Evolutionary conservation across 2,113 vertebrate genomes (phyloP).

Genomic region (Nothoprocta perdicaria): DNA sequence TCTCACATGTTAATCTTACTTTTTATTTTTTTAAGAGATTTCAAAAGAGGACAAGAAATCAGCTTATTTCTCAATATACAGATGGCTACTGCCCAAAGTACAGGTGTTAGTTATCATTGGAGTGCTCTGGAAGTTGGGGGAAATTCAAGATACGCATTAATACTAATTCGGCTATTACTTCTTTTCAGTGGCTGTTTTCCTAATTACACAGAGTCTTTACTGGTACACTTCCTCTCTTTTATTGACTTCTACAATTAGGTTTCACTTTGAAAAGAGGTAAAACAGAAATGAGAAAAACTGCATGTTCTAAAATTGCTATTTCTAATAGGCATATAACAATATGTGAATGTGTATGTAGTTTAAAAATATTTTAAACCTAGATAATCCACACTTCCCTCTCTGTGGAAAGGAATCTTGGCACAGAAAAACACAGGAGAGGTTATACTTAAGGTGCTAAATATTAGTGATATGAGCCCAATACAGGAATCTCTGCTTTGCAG

Average conservation of each 20-base stretch:
- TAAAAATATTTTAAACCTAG: not conserved
- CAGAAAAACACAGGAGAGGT: not conserved
- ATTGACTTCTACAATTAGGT: not conserved
- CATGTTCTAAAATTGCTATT: not conserved
- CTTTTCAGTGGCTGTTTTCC: not conserved
- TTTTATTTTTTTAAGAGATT: not conserved
- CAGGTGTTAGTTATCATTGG: not conserved
- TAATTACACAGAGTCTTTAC: not conserved
- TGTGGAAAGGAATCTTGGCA: not conserved
- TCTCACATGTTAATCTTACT: not conserved
- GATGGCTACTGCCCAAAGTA: not conserved
- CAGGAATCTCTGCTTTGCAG: not conserved
- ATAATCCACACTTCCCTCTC: not conserved
- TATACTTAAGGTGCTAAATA: not conserved
- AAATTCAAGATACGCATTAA: accelerated
- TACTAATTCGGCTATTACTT: not conserved
- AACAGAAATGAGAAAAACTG: not conserved
- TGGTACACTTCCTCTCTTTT: not conserved
- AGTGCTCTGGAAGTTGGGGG: not conserved
- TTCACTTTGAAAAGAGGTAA: not conserved
- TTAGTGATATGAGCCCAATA: not conserved
- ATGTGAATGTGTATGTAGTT: not conserved
- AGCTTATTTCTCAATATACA: not conserved
- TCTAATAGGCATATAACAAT: not conserved
- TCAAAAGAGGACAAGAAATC: not conserved